phyloP scores from a whole-genome alignment of 1,140 invertebrate species.

The Drosophila truncata region DNA sequence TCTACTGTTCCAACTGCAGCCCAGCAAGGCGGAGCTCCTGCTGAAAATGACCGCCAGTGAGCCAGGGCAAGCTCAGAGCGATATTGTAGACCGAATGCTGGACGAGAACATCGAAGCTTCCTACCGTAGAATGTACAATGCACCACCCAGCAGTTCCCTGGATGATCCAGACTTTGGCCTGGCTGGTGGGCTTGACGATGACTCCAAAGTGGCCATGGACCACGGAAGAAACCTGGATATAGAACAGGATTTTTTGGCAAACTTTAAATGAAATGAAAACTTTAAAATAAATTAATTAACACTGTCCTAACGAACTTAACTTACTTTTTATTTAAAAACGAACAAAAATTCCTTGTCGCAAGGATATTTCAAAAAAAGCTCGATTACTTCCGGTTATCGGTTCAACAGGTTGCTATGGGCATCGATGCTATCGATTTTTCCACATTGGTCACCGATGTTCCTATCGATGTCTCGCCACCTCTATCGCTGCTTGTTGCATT shows the following conservation, averaged over 20 bases:
- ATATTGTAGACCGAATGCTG: constrained; percentile 77
- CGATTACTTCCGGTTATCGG: background rate
- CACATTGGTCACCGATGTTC: too few species aligned
- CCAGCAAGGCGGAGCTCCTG: constrained; percentile 13
- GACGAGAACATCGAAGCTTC: constrained; percentile 81
- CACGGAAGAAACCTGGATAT: constrained; percentile 48
- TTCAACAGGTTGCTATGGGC: background rate
- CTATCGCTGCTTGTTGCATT: constrained; percentile 37
- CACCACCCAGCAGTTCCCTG: constrained; percentile 23
- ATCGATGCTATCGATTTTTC: background rate
- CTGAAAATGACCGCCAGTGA: constrained; percentile 15
- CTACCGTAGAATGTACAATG: constrained; percentile 72
- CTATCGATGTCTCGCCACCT: constrained; percentile 2
- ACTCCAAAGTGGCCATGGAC: constrained; percentile 70
- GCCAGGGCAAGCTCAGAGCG: constrained; percentile 17
- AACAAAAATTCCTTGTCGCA: background rate
- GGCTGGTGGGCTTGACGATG: constrained; percentile 67
- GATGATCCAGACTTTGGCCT: constrained; percentile 53
- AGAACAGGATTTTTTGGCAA: constrained; percentile 43
- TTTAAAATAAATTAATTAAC: too few species aligned
- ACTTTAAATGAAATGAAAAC: constrained; percentile 36
- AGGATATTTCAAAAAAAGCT: background rate
- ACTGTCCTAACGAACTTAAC: too few species aligned
- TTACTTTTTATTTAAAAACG: background rate
- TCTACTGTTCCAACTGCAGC: constrained; percentile 7